A percentile compares a stretch with the other conserved stretches of the same genome.
Conservation (phyloP, 30 jellyfish, hydroid and myxozoan species). For the Pelagia noctiluca region DNA sequence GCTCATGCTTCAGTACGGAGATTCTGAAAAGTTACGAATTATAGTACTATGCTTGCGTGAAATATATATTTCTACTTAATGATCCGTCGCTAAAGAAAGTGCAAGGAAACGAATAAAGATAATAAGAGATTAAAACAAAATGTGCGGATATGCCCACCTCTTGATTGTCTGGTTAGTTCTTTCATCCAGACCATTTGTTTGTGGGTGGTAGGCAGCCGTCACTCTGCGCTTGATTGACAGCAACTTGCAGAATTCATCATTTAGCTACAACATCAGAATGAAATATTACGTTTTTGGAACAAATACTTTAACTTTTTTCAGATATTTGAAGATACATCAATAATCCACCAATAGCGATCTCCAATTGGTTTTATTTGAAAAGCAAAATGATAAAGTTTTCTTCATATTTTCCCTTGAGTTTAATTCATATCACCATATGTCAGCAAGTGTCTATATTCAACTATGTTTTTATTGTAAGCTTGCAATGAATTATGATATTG, state of each 20-base stretch:
- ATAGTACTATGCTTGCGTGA: too few relatives aligned
- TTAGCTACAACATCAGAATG: not conserved
- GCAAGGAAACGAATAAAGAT: slow-evolving; percentile 40
- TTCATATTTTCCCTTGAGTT: too few relatives aligned
- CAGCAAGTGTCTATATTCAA: not conserved
- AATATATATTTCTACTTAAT: too few relatives aligned
- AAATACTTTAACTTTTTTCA: not conserved
- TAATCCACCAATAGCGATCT: too few relatives aligned
- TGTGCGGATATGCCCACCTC: not conserved
- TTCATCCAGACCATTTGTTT: slow-evolving; percentile 66
- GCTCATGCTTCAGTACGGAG: too few relatives aligned
- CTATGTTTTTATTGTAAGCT: too few relatives aligned
- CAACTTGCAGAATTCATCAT: slow-evolving; percentile 18
- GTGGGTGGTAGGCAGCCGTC: slow-evolving; percentile 78
- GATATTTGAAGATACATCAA: not conserved
- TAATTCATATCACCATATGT: not conserved
- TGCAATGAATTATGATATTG: not conserved
- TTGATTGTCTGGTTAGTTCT: slow-evolving; percentile 9
- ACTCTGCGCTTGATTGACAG: slow-evolving; percentile 17
- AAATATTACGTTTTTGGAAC: not conserved
- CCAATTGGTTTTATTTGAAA: too few relatives aligned
- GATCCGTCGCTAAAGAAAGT: too few relatives aligned
- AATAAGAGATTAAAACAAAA: too few relatives aligned
- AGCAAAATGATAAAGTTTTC: too few relatives aligned
- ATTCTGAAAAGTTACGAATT: too few relatives aligned